Evolutionary conservation across 2,113 vertebrate genomes (phyloP), one percentile per base, ranked within the genome.

Genomic region (Peucedramus taeniatus): DNA sequence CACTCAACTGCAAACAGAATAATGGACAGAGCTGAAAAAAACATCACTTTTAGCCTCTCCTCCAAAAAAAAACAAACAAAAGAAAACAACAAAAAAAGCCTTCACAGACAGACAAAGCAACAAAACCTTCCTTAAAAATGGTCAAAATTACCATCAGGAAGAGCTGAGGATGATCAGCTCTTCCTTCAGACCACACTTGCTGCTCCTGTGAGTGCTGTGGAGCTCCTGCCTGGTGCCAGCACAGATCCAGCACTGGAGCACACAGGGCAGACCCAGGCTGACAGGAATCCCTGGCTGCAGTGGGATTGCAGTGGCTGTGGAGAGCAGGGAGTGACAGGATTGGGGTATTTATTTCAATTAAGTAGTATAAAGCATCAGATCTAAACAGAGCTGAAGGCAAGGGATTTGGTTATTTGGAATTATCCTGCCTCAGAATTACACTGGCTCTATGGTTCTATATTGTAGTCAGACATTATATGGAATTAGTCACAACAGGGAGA

Each of bases 401-500:
- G 45, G 56, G 93, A 91, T 95, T 86, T 82, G 83, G 76, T 86
- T 95, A 65, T 96, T 92, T 88, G 54, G 92, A 92, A 74, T 87
- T 79, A 83, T 56, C 96, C 83, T 85, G 64, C 42, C 40, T 33
- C 51, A 65, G 76, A 87, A 93, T 78, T 56, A 51, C 68, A 83
- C 51, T 76, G 82, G 83, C 85, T 87, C 39, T 77, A 81, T n/a
- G 63, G 88, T 28, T 92, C 90, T 91, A 60, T 90, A 87, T 83
- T 90, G 83, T 94, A 51, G 93, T 93, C 81, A 89, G 89, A 96
- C 88, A 92, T 94, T 95, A 81, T 51, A 93, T 42, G 87, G 88
- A 97, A 98, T 97, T 95, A 97, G 95, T 91, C 96, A 95, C 96
- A 97, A 97, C 77, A 95, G 86, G 92, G 88, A 96, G 93, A 93